Evolutionary conservation across 37 sponge, comb jelly and placozoan genomes (phyloP).

Genomic region (Theonella swinhoei): DNA sequence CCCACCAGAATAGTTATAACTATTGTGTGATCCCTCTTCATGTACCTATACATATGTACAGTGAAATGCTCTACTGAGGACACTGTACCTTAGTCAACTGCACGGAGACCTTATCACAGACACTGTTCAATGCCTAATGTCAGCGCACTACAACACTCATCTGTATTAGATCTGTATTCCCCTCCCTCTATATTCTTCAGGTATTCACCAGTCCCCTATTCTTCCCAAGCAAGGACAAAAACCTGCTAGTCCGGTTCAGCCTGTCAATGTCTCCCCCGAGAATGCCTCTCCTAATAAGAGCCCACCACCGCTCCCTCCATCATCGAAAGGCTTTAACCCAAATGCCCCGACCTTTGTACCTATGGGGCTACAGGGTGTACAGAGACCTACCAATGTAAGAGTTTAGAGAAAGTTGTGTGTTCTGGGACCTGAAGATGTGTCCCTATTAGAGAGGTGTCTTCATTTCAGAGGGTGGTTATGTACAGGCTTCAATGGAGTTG

Average conservation of each 20-base stretch:
- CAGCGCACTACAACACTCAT: neutral
- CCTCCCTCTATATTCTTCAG: neutral
- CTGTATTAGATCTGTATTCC: neutral
- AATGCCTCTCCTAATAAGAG: slow-evolving; percentile 60
- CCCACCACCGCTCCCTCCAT: slow-evolving; percentile 32
- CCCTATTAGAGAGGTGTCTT: too few species aligned
- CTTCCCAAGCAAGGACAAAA: slow-evolving; percentile 8
- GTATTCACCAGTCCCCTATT: neutral
- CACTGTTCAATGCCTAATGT: too few species aligned
- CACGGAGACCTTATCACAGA: too few species aligned
- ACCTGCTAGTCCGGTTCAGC: slow-evolving; percentile 32
- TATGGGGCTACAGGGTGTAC: slow-evolving; percentile 34
- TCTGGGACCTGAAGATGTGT: too few species aligned
- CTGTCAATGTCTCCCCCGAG: slow-evolving; percentile 23
- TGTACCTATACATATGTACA: too few species aligned
- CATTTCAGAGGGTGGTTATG: too few species aligned
- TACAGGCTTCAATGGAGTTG: too few species aligned
- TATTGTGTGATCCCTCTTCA: too few species aligned
- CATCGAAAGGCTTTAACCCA: slow-evolving; percentile 66
- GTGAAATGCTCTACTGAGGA: too few species aligned
- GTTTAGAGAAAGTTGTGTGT: neutral
- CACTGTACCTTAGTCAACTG: too few species aligned
- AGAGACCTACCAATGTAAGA: slow-evolving; percentile 42
- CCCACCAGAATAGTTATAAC: too few species aligned
- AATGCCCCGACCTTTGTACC: slow-evolving; percentile 86